Conservation (phyloP, 2,888 invertebrate genomes). For the Acheta domesticus region DNA sequence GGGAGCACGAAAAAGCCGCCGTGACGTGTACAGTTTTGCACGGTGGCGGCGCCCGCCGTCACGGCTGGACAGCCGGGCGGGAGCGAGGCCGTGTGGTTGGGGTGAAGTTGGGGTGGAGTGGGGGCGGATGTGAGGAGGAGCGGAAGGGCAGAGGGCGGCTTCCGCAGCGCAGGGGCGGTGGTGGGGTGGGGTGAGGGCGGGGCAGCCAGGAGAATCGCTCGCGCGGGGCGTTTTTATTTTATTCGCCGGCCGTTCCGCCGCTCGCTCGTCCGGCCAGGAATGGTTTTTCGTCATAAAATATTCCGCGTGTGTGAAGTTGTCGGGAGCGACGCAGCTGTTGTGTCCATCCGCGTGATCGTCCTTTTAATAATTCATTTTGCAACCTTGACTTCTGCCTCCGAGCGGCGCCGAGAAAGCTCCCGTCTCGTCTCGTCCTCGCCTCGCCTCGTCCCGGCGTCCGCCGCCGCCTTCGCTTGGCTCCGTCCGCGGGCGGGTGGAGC, state of each 20-base stretch:
- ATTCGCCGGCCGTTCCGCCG: background rate
- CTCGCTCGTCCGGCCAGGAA: background rate
- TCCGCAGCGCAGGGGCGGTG: no score
- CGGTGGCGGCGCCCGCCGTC: background rate
- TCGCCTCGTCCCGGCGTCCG: no score
- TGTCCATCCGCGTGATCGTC: slow-evolving; percentile 18
- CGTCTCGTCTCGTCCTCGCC: no score
- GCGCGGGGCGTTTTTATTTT: background rate
- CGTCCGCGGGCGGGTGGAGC: no score
- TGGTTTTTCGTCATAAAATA: slow-evolving; percentile 8
- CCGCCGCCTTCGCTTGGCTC: no score
- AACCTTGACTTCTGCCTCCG: background rate
- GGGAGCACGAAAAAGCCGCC: background rate
- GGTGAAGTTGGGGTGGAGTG: background rate
- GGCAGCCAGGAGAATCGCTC: no score
- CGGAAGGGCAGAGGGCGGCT: no score
- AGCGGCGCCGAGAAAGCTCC: background rate
- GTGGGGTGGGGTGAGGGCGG: no score
- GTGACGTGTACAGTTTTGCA: background rate
- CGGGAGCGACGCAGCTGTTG: background rate
- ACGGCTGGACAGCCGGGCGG: background rate
- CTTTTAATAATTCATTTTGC: slow-evolving; percentile 10
- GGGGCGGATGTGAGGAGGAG: no score
- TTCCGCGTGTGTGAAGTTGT: background rate
- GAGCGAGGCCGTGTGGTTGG: background rate